Evolutionary conservation across 1,140 invertebrate genomes (phyloP), one percentile per base, ranked within the genome.

Genomic region (Stenopsyche tienmushanensis): DNA sequence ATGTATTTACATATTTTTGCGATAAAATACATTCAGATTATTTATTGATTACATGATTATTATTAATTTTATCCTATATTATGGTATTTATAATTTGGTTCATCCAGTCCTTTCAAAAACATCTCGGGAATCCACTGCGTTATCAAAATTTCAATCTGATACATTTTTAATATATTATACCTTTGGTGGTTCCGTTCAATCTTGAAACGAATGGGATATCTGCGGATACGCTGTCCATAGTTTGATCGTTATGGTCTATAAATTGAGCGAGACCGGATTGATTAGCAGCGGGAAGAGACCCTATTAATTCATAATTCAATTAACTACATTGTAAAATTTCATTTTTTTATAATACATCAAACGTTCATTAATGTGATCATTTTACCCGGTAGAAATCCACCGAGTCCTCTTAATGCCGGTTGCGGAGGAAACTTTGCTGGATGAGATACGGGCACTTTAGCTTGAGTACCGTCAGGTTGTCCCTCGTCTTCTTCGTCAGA

Each of bases 401-500:
- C 66, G 0, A 65, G 42, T 1, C 66, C 66, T 17, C 62, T 34
- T 10, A 26, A 9, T 26, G 17, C 42, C n/a, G 50, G 10, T 18
- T 44, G 44, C 0, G 42, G 9, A 10, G 53, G 53, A n/a, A 62
- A 1, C n/a, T 62, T 34, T 13, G 41, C 24, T 17, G 2, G 45
- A 1, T 41, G 55, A 3, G 34, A 1, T 20, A 23, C 49, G 18
- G n/a, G 29, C 34, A 15, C 18, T 25, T 23, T 24, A n/a, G 1
- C 5, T 21, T 50, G 17, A 15, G 3, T 15, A 25, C 9, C 17
- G 34, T 62, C 57, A 13, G 53, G 24, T 44, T 78, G 76, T 7
- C 72, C 64, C 9, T 84, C 84, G 24, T 90, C 89, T 39, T 94
- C 93, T 66, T 95, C 92, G 73, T 96, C 93, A 0, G 90, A 92